Conservation (phyloP, 2,888 invertebrate genomes). For the Encarsia formosa region DNA sequence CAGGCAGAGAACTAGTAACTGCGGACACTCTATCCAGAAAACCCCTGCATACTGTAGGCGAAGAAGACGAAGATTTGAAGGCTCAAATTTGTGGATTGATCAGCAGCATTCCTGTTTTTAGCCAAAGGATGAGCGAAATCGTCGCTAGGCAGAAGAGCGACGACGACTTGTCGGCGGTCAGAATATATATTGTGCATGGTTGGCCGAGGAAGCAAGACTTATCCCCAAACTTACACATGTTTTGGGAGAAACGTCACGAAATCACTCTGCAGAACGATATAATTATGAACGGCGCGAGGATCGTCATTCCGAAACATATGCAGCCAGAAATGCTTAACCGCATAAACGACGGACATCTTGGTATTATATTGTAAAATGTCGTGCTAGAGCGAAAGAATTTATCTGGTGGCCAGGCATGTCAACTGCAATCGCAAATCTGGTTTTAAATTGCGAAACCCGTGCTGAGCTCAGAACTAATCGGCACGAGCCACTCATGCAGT, state of each 20-base stretch:
- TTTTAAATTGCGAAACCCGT: background rate
- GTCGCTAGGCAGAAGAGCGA: too few relatives aligned
- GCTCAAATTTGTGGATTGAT: too few relatives aligned
- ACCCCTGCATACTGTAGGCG: too few relatives aligned
- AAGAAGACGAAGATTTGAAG: too few relatives aligned
- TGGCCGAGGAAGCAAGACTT: too few relatives aligned
- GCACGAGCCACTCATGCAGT: background rate
- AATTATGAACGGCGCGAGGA: background rate
- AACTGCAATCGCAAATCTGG: background rate
- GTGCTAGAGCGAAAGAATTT: background rate
- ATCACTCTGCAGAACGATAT: background rate
- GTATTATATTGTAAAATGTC: background rate
- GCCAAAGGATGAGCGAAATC: too few relatives aligned
- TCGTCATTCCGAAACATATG: background rate
- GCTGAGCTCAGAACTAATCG: background rate
- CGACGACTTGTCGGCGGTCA: too few relatives aligned
- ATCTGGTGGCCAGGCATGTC: background rate
- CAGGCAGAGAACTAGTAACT: constrained; percentile 37
- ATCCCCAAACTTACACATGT: too few relatives aligned
- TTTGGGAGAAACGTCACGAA: too few relatives aligned
- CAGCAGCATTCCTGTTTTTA: too few relatives aligned
- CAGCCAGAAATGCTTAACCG: background rate
- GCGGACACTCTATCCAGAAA: constrained; percentile 37
- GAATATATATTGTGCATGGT: too few relatives aligned
- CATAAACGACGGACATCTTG: background rate